A percentile compares a stretch with the other conserved stretches of the same genome.
These are phyloP conservation scores for Drosophila hydei DNA, from an alignment of 1,140 invertebrate species.

Conservation along the genomic window DNA sequence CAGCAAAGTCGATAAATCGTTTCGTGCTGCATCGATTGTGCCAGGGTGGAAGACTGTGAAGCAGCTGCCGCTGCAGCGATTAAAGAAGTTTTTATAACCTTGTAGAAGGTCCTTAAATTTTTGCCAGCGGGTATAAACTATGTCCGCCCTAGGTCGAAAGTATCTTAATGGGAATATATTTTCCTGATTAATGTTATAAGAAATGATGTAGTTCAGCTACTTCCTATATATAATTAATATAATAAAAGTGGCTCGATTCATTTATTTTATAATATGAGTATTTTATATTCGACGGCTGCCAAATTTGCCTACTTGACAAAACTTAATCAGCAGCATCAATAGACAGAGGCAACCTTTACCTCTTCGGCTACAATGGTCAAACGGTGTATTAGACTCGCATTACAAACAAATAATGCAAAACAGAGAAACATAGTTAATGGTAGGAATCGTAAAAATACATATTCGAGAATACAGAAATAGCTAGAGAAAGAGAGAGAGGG, in stretches of 20 bases:
- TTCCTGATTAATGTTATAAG: too few relatives aligned
- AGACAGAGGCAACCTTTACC: slow-evolving; percentile 20
- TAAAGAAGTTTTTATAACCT: slow-evolving; percentile 19
- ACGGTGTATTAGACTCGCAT: slow-evolving; percentile 3
- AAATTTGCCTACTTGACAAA: slow-evolving; percentile 36
- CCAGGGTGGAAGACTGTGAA: neutral
- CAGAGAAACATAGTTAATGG: slow-evolving; percentile 39
- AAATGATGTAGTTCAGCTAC: too few relatives aligned
- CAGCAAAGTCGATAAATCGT: slow-evolving; percentile 46
- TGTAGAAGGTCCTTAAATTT: neutral
- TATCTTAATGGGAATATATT: too few relatives aligned
- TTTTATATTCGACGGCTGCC: neutral
- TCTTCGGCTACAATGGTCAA: slow-evolving; percentile 14
- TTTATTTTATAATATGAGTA: too few relatives aligned
- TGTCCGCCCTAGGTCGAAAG: too few relatives aligned
- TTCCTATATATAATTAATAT: too few relatives aligned
- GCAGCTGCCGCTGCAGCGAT: slow-evolving; percentile 21
- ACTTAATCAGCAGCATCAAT: slow-evolving; percentile 69
- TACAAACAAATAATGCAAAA: slow-evolving; percentile 28
- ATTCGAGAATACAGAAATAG: slow-evolving; percentile 9
- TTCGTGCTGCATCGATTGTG: slow-evolving; percentile 25
- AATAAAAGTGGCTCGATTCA: too few relatives aligned
- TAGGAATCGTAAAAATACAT: slow-evolving; percentile 13
- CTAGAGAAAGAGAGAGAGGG: neutral
- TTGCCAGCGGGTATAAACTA: too few relatives aligned